Evolutionary conservation across 2,888 invertebrate genomes (phyloP).

Genomic region (Sarcophaga variegata): DNA sequence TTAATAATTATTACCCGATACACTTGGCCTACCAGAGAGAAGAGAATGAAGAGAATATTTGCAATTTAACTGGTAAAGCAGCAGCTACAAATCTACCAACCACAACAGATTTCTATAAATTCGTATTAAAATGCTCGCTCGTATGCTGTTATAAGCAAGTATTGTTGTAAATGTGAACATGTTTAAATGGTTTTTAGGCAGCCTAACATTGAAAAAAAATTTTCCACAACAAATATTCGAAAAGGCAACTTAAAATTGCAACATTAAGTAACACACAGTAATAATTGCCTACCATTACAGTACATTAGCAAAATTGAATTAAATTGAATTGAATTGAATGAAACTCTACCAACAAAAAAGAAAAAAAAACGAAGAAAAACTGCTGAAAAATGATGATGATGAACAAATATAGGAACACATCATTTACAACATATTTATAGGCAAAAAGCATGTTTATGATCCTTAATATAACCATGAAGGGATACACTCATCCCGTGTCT

Average conservation of each 20-base stretch:
- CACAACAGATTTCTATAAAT: conserved; percentile 63
- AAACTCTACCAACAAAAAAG: conserved; percentile 8
- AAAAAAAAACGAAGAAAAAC: conserved; percentile 26
- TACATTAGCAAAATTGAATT: conserved; percentile 81
- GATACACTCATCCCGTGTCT: not conserved
- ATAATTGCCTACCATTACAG: conserved; percentile 75
- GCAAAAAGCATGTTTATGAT: conserved; percentile 49
- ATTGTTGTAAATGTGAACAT: conserved; percentile 29
- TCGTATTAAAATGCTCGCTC: not conserved
- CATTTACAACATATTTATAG: not conserved
- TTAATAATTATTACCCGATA: conserved; percentile 56
- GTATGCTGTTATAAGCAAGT: not conserved
- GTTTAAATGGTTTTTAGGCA: conserved; percentile 50
- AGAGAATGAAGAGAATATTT: conserved; percentile 1
- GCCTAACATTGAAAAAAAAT: conserved; percentile 43
- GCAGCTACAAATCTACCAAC: conserved; percentile 41
- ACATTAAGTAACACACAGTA: conserved; percentile 55
- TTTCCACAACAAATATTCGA: conserved; percentile 50
- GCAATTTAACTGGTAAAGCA: not conserved
- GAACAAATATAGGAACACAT: not conserved
- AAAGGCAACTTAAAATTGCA: conserved; percentile 58
- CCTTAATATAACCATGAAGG: conserved; percentile 26
- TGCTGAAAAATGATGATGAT: not conserved
- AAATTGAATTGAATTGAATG: conserved; percentile 72
- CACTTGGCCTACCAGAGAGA: conserved; percentile 28